Evolutionary conservation across 2,797 vertebrate genomes (phyloP).

Genomic region (Ctenosaura bakeri): DNA sequence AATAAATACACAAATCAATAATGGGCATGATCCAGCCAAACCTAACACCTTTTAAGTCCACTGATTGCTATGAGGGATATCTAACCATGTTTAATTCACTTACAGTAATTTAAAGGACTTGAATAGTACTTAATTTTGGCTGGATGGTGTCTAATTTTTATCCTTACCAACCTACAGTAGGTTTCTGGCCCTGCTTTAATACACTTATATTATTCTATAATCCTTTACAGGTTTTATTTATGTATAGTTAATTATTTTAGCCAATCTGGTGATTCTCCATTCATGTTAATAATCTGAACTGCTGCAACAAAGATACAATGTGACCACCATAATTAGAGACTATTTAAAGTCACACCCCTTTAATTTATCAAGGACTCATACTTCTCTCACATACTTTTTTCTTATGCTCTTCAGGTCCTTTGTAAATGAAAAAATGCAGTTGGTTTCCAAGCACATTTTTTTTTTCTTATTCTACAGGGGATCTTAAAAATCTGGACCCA

Average conservation of each 20-base stretch:
- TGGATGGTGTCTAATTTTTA: neutral
- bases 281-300: conserved; percentile 9
- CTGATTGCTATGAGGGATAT: neutral
- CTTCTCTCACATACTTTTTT: neutral
- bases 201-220: neutral
- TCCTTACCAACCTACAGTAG: neutral
- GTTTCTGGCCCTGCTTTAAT: neutral
- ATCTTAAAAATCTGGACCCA: conserved; percentile 17
- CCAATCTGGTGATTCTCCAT: conserved; percentile 73
- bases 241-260: conserved; percentile 2
- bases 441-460: conserved; percentile 35
- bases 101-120: neutral
- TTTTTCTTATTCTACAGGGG: conserved; percentile 15
- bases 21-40: neutral
- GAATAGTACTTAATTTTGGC: neutral
- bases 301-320: neutral
- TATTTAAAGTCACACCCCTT: neutral
- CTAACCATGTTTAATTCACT: neutral
- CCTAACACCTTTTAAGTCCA: neutral
- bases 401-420: neutral
- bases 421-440: neutral
- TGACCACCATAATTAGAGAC: neutral
- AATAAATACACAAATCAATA: neutral
- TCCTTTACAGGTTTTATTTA: neutral
- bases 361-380: conserved; percentile 31